Evolutionary conservation across 2,113 vertebrate species (phyloP).

Genomic region (Nothocercus nigrocapillus): DNA sequence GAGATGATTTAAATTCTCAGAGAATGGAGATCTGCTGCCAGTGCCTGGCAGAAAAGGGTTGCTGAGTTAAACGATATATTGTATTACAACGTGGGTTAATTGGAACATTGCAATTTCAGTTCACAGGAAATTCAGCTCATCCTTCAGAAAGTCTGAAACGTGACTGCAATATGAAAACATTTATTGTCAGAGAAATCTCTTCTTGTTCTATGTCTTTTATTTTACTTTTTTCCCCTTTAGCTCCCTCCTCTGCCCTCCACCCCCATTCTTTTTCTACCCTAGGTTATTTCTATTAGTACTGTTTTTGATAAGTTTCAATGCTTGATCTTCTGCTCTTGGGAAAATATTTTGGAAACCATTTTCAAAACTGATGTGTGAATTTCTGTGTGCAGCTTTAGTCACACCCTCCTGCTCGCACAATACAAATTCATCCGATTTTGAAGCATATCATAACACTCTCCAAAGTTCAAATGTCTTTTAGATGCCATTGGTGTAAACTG

Average conservation of each 20-base stretch:
- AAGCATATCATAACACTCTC: not conserved
- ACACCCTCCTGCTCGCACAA: not conserved
- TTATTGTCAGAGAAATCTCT: not conserved
- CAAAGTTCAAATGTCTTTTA: not conserved
- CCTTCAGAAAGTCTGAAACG: not conserved
- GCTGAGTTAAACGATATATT: not conserved
- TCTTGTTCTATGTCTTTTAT: not conserved
- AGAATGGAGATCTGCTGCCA: not conserved
- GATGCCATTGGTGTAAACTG: not conserved
- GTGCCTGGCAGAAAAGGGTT: not conserved
- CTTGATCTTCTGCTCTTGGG: not conserved
- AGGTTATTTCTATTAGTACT: not conserved
- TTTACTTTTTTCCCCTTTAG: not conserved
- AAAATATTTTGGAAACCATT: not conserved
- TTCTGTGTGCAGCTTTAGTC: not conserved
- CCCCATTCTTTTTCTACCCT: not conserved
- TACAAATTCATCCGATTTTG: not conserved
- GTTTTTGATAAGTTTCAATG: not conserved
- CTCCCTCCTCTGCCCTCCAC: not conserved
- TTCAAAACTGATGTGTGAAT: not conserved
- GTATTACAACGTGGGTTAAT: not conserved
- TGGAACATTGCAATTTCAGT: not conserved
- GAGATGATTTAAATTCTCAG: not conserved
- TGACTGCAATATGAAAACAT: not conserved
- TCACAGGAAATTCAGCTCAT: not conserved